Evolutionary conservation across 2,113 vertebrate genomes (phyloP).

Genomic region (Channa maculata): DNA sequence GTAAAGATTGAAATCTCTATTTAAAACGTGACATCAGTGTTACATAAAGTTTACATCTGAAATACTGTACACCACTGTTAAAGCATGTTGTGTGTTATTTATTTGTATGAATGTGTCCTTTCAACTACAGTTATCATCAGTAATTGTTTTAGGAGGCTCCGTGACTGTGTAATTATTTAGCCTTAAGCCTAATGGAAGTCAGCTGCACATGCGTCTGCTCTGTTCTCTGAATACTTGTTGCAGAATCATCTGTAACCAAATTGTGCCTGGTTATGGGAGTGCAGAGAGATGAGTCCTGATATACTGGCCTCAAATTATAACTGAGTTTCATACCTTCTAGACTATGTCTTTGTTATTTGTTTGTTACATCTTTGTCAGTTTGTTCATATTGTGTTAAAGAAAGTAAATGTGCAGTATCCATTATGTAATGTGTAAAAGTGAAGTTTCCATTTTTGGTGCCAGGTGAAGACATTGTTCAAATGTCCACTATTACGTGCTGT

Average conservation of each 20-base stretch:
- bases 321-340: constrained; percentile 57
- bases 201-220: constrained; percentile 42
- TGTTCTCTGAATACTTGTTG: constrained; percentile 63
- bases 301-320: constrained; percentile 45
- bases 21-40: constrained; percentile 53
- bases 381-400: constrained; percentile 44
- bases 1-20: constrained; percentile 17
- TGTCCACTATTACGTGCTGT: constrained; percentile 68
- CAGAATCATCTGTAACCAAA: constrained; percentile 70
- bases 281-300: constrained; percentile 48
- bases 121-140: constrained; percentile 19
- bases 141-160: constrained; percentile 25
- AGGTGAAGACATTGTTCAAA: constrained; percentile 62
- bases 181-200: constrained; percentile 52
- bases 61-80: constrained; percentile 50
- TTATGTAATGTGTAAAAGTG: constrained; percentile 47
- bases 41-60: constrained; percentile 28
- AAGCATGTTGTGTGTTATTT: constrained; percentile 56
- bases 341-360: constrained; percentile 49
- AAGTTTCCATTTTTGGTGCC: constrained; percentile 55
- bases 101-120: constrained; percentile 32
- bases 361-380: constrained; percentile 38
- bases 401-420: constrained; percentile 59
- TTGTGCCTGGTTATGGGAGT: constrained; percentile 73
- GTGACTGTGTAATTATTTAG: constrained; percentile 43